A percentile compares a stretch with the other conserved stretches of the same genome.
phyloP scores from a whole-genome alignment of 2,113 vertebrate species.

The Sceloporus tristichus region DNA sequence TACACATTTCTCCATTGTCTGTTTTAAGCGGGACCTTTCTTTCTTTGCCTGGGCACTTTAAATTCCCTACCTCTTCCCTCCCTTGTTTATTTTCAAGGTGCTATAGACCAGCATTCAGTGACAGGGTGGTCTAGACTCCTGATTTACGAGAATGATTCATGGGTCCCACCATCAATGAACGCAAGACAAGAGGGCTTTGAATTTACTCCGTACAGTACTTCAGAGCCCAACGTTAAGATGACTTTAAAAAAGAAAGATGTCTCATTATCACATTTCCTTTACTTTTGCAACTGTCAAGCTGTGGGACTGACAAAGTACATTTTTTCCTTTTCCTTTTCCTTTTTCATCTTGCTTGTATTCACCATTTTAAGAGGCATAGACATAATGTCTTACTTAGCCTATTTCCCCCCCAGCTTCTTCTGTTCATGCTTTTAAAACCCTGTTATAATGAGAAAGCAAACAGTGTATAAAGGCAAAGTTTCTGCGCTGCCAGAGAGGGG shows the following conservation, averaged over 20 bases:
- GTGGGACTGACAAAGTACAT: neutral
- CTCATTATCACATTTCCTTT: neutral
- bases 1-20: no score
- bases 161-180: constrained; percentile 37
- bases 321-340: no score
- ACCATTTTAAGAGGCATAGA: neutral
- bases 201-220: constrained; percentile 30
- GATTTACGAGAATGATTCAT: constrained; percentile 43
- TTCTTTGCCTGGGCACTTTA: constrained; percentile 39
- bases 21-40: constrained; percentile 14
- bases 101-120: constrained; percentile 17
- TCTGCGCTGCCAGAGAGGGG: no score
- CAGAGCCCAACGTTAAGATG: constrained; percentile 33
- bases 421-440: no score
- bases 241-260: constrained; percentile 27
- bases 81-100: constrained; percentile 54
- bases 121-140: constrained; percentile 35
- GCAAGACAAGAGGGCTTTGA: constrained; percentile 32
- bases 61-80: constrained; percentile 12
- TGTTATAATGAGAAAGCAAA: no score
- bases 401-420: no score
- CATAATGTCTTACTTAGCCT: neutral
- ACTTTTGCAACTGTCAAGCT: neutral
- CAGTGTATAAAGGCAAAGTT: no score
- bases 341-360: neutral